These are phyloP conservation scores for Globicephala melas DNA, from an alignment of 2,113 vertebrate species.

Conservation along the genomic window DNA sequence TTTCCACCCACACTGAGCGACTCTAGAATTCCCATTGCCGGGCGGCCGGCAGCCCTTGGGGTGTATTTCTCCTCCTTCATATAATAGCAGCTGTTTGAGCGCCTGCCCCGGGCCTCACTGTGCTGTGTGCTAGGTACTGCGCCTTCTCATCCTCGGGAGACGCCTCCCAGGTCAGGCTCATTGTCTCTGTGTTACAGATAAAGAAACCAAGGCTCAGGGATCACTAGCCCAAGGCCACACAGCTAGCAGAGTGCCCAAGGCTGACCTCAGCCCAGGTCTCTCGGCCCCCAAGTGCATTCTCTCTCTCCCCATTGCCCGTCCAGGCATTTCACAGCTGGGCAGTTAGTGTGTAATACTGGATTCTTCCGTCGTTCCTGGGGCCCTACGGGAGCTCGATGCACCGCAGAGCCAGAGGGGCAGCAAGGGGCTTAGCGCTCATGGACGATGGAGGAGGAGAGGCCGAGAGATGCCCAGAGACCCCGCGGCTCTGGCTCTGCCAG, in stretches of 20 bases:
- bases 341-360: fast-evolving
- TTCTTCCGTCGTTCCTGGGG: fast-evolving
- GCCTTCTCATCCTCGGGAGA: background rate
- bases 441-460: background rate
- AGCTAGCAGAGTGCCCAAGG: background rate
- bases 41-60: background rate
- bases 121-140: background rate
- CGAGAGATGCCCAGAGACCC: background rate
- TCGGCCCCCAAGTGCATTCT: background rate
- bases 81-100: background rate
- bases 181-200: background rate
- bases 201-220: background rate
- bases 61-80: background rate
- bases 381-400: background rate
- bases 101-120: fast-evolving
- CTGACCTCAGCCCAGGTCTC: background rate
- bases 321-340: background rate
- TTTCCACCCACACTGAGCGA: too few relatives aligned
- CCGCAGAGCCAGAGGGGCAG: background rate
- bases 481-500: fast-evolving
- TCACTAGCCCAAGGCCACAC: background rate
- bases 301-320: background rate
- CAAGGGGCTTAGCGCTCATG: fast-evolving
- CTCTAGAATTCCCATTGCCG: background rate
- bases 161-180: background rate